These are phyloP conservation scores for Trichonephila inaurata DNA, from an alignment of 1,140 invertebrate species.

Conservation along the genomic window DNA sequence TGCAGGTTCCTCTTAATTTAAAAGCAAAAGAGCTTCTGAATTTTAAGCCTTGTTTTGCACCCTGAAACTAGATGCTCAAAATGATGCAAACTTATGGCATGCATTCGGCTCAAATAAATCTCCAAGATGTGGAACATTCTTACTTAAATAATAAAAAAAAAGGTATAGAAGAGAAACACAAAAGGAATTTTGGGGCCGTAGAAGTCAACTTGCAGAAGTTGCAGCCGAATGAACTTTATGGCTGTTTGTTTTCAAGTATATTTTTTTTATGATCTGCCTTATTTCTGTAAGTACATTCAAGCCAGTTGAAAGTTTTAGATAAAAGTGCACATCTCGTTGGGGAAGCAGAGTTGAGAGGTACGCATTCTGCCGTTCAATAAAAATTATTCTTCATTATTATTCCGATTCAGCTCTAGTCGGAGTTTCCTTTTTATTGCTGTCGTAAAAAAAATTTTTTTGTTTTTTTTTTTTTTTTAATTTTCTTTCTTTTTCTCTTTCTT, in stretches of 20 bases:
- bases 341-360: neutral
- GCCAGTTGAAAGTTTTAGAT: neutral
- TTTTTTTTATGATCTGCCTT: slow-evolving; percentile 8
- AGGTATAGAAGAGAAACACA: neutral
- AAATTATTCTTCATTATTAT: slow-evolving; percentile 31
- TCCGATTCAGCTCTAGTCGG: slow-evolving; percentile 3
- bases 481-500: neutral
- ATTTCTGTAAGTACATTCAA: neutral
- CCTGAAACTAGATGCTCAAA: too few relatives aligned
- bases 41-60: too few relatives aligned
- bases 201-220: neutral
- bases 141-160: neutral
- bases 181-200: neutral
- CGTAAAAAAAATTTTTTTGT: neutral
- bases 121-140: too few relatives aligned
- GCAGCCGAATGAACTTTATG: neutral
- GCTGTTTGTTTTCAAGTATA: neutral
- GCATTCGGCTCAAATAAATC: too few relatives aligned
- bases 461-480: neutral
- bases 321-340: neutral
- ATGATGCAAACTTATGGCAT: too few relatives aligned
- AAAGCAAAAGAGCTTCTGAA: too few relatives aligned
- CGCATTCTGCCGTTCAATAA: neutral
- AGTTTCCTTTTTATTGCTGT: neutral
- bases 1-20: too few relatives aligned